These are phyloP conservation scores for Myopa testacea DNA, from an alignment of 2,888 invertebrate species.

Conservation along the genomic window DNA sequence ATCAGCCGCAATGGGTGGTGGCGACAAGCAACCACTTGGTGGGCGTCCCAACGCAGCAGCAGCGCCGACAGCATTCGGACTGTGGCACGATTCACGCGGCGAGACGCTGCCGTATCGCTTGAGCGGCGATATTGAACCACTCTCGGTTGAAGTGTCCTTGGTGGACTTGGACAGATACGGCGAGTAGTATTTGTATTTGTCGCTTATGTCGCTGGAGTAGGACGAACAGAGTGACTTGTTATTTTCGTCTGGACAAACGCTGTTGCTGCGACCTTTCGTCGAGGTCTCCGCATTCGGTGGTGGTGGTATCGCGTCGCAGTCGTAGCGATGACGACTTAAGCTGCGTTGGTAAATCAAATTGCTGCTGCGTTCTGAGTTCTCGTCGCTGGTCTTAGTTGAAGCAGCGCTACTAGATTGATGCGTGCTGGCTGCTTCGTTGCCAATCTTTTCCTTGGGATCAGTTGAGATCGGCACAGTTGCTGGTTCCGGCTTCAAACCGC, in stretches of 20 bases:
- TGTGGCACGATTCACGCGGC: constrained; percentile 47
- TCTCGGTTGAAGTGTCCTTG: constrained; percentile 47
- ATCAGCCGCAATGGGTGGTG: constrained; percentile 49
- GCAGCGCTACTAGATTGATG: constrained; percentile 48
- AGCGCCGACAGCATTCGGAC: constrained; percentile 38
- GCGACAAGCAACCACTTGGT: constrained; percentile 63
- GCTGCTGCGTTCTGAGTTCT: constrained; percentile 24
- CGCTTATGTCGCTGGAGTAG: constrained; percentile 63
- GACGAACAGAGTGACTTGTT: constrained; percentile 58
- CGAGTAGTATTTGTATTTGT: constrained; percentile 67
- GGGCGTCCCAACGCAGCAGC: constrained; percentile 57
- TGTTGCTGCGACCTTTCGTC: constrained; percentile 57
- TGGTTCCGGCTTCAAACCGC: constrained; percentile 55
- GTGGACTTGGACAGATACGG: constrained; percentile 61
- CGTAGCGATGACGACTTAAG: constrained; percentile 55
- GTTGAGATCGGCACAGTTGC: constrained; percentile 47
- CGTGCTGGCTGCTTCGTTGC: constrained; percentile 34
- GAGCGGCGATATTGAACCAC: constrained; percentile 52
- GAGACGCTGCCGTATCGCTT: constrained; percentile 57
- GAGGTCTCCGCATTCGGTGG: constrained; percentile 37
- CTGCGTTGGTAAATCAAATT: constrained; percentile 48
- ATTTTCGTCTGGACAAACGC: constrained; percentile 60
- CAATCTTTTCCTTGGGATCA: constrained; percentile 57
- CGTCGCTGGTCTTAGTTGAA: constrained; percentile 48
- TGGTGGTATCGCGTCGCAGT: constrained; percentile 48